Percentiles rank a stretch among this genome's conserved stretches.
phyloP scores from a whole-genome alignment of 64 coral and sea anemone species.

The Hydrozoanthus tunicans region DNA sequence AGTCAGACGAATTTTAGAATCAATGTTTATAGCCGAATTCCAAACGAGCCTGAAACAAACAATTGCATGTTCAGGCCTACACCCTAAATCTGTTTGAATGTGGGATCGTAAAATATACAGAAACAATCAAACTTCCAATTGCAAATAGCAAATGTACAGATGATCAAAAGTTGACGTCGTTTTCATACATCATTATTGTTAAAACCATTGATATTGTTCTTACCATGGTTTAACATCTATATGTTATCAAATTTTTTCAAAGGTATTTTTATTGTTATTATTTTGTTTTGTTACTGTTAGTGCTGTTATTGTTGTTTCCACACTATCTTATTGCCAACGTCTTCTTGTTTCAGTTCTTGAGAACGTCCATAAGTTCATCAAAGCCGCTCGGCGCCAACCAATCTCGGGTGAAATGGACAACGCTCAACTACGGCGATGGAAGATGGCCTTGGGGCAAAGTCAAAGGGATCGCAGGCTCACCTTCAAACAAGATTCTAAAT shows the following conservation, averaged over 20 bases:
- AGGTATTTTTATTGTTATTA: too few species aligned
- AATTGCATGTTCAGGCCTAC: constrained; percentile 4
- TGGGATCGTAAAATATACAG: background rate
- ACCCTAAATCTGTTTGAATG: constrained; percentile 16
- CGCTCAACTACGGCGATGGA: constrained; percentile 4
- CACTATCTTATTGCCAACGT: background rate
- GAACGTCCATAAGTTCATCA: background rate
- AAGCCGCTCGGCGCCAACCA: constrained; percentile 1
- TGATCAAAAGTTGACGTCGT: background rate
- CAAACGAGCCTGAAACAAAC: constrained; percentile 10
- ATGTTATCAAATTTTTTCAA: too few species aligned
- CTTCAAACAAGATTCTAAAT: background rate
- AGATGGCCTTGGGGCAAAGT: background rate
- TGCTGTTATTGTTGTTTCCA: background rate
- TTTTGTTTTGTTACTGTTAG: too few species aligned
- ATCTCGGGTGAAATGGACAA: background rate
- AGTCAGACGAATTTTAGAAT: constrained; percentile 17
- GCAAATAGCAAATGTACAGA: background rate
- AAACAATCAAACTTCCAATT: background rate
- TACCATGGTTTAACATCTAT: too few species aligned
- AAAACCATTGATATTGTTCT: too few species aligned
- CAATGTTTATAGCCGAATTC: constrained; percentile 10
- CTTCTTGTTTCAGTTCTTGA: constrained; percentile 26
- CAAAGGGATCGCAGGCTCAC: background rate
- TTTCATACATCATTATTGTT: too few species aligned